Evolutionary conservation across 1,140 invertebrate species (phyloP).

Genomic region (Drosophila orosa): DNA sequence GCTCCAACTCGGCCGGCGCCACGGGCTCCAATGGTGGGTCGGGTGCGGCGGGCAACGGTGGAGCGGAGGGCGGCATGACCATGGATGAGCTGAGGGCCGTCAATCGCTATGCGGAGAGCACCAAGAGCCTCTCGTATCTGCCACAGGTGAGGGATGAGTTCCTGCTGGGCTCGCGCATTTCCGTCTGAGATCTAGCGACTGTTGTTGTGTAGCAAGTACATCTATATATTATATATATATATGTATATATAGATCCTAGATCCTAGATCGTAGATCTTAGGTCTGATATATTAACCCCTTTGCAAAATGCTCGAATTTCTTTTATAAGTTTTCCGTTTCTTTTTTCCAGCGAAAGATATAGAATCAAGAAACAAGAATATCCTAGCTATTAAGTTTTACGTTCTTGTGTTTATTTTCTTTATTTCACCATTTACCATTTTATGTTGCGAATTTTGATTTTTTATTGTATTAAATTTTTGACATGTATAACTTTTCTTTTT

Average conservation of each 20-base stretch:
- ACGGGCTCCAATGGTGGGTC: constrained; percentile 88
- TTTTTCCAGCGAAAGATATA: constrained; percentile 69
- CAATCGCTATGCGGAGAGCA: constrained; percentile 96
- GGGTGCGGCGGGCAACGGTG: constrained; percentile 84
- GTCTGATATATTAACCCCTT: constrained; percentile 48
- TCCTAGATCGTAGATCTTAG: constrained; percentile 25
- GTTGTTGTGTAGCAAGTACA: constrained; percentile 31
- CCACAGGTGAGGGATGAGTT: constrained; percentile 90
- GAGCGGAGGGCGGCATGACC: constrained; percentile 87
- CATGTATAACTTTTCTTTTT: constrained; percentile 22
- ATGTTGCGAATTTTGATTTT: constrained; percentile 42
- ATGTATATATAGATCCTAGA: constrained; percentile 25
- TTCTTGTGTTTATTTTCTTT: constrained; percentile 12
- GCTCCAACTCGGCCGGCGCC: constrained; percentile 87
- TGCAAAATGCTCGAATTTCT: constrained; percentile 60
- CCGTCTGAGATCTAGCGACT: constrained; percentile 64
- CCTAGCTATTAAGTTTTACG: constrained; percentile 33
- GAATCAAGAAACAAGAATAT: constrained; percentile 51
- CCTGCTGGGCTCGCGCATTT: constrained; percentile 80
- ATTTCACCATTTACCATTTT: constrained; percentile 46
- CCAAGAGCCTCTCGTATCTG: constrained; percentile 94
- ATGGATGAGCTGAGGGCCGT: constrained; percentile 92
- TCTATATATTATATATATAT: constrained; percentile 11
- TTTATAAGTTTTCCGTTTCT: constrained; percentile 67
- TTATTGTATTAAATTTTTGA: constrained; percentile 36